phyloP scores from a whole-genome alignment of 2,797 vertebrate species.

The Intellagama lesueurii region DNA sequence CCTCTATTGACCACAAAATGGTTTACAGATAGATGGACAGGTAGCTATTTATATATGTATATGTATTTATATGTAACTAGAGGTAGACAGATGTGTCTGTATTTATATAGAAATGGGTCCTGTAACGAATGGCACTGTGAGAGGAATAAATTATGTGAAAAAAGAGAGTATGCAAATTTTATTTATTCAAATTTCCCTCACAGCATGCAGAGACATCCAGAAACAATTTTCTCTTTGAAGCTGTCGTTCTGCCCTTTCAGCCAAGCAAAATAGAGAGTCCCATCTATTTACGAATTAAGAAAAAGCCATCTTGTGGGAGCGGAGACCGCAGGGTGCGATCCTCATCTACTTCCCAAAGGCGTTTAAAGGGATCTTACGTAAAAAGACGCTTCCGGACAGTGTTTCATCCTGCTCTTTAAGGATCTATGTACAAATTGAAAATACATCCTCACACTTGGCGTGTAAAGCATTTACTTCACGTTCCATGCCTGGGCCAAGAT shows the following conservation, averaged over 20 bases:
- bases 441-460: neutral
- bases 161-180: constrained; percentile 12
- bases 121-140: neutral
- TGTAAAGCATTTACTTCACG: neutral
- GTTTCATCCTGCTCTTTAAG: neutral
- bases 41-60: too few species aligned
- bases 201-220: constrained; percentile 15
- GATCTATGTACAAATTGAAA: neutral
- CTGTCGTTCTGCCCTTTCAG: constrained; percentile 3
- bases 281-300: neutral
- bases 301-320: neutral
- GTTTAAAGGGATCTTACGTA: neutral
- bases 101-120: neutral
- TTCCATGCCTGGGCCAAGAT: too few species aligned
- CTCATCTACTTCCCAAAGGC: neutral
- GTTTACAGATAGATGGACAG: neutral
- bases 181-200: constrained; percentile 18
- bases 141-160: neutral
- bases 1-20: neutral
- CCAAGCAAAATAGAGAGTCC: neutral
- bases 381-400: neutral
- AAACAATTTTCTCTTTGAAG: constrained; percentile 15
- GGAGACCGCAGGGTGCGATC: neutral
- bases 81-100: neutral
- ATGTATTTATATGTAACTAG: too few species aligned